These are phyloP conservation scores for Gracilinanus agilis DNA, from an alignment of 2,113 vertebrate genomes.

Conservation along the genomic window DNA sequence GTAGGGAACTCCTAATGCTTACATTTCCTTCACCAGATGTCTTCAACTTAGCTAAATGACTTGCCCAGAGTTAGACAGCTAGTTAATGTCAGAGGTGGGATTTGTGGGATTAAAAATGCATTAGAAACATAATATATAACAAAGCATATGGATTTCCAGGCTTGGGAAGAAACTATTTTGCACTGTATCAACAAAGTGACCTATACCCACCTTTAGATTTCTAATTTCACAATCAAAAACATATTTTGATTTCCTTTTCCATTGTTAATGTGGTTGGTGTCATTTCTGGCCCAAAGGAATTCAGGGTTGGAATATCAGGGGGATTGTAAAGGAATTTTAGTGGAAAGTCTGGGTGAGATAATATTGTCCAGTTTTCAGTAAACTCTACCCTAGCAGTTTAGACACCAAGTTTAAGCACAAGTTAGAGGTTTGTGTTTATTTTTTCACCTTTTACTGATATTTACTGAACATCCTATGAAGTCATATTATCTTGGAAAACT, in stretches of 20 bases:
- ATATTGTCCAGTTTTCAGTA: neutral
- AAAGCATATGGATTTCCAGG: constrained; percentile 42
- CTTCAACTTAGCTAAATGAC: neutral
- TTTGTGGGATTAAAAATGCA: constrained; percentile 51
- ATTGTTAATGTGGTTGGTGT: neutral
- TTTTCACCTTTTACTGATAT: neutral
- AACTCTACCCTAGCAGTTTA: neutral
- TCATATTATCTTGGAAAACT: constrained; percentile 58
- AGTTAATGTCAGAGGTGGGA: neutral
- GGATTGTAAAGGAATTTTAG: constrained; percentile 33
- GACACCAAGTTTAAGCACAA: neutral
- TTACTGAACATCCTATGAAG: constrained; percentile 29
- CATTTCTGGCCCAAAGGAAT: constrained; percentile 26
- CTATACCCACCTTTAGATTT: neutral
- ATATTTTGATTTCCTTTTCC: constrained; percentile 30
- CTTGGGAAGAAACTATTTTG: constrained; percentile 36
- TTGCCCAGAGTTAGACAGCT: neutral
- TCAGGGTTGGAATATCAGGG: neutral
- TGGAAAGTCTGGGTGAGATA: neutral
- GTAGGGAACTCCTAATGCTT: neutral
- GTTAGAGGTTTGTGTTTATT: neutral
- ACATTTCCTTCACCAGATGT: neutral
- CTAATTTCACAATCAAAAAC: constrained; percentile 42
- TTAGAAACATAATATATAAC: constrained; percentile 48
- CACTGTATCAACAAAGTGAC: constrained; percentile 18